phyloP scores from a whole-genome alignment of 2,113 vertebrate genomes.

The Garra rufa region DNA sequence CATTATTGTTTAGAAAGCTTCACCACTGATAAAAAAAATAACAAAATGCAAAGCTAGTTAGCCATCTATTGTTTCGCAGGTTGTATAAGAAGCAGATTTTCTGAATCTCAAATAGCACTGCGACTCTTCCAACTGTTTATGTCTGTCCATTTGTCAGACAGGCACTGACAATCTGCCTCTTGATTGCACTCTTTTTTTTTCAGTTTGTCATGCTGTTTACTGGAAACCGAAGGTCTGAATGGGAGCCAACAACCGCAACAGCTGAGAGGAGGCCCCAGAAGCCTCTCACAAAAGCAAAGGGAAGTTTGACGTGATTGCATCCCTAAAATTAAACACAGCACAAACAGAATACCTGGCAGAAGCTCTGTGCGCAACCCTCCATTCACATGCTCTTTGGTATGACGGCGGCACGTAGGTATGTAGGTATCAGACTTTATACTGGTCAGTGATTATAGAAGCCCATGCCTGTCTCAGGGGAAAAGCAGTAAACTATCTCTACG shows the following conservation, averaged over 20 bases:
- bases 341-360: slow-evolving; percentile 56
- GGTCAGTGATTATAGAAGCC: background rate
- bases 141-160: slow-evolving; percentile 33
- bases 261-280: slow-evolving; percentile 58
- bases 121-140: slow-evolving; percentile 18
- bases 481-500: background rate
- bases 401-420: background rate
- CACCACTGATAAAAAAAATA: background rate
- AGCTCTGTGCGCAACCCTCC: slow-evolving; percentile 21
- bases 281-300: slow-evolving; percentile 50
- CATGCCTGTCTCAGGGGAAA: background rate
- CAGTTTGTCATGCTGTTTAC: slow-evolving; percentile 55
- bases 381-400: slow-evolving; percentile 51
- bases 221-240: slow-evolving; percentile 51
- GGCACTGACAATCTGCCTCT: slow-evolving; percentile 33
- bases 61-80: background rate
- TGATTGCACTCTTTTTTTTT: slow-evolving; percentile 37
- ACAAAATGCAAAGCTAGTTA: background rate
- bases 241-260: slow-evolving; percentile 57
- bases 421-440: slow-evolving; percentile 2
- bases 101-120: background rate
- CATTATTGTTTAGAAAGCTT: background rate
- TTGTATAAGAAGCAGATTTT: background rate
- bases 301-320: slow-evolving; percentile 46
- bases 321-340: slow-evolving; percentile 58